Evolutionary conservation across 2,888 invertebrate species (phyloP), one percentile per base, ranked within the genome.

Genomic region (Unio pictorum): DNA sequence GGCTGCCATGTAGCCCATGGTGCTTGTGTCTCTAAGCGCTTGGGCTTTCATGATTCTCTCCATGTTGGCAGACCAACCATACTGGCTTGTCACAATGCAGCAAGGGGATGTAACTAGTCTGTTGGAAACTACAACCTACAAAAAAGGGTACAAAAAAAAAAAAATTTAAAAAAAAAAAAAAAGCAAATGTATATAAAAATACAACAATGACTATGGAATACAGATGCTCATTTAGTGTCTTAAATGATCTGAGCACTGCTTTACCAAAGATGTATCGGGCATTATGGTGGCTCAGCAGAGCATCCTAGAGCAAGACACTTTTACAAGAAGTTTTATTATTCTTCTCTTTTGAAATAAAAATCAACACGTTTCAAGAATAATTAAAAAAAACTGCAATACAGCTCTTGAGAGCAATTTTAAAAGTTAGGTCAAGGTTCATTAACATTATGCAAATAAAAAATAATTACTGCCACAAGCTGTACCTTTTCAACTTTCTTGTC

Each of bases 1-100:
- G 80, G 99, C 98, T 1, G 98, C 96, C 99, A 99, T 99, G 93
- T 99, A 99, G 58, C 99, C 98, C 98, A 99, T 98, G 78, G 99
- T 98, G n/a, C 96, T 95, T 0, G 97, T 95, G 89, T 99, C 99
- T 55, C 98, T 93, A 20, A 99, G 93, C 59, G 99, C 99, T 91
- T 99, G 99, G 0, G 99, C 99, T 91, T 99, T 99, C 99, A 99
- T 99, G 91, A 99, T 99, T 74, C 99, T 94, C 90, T 99, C 99
- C 99, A 99, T 99, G 92, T 99, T 99, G 1, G 99, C 99, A 0
- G 98, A 96, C 99, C 99, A 99, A 64, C 99, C 99, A 87, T 97
- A 99, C 90, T 99, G 98, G 0, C 97, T 96, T 0, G 99, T 99
- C 67, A 99, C 99, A 86, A 99, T 99, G 91, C 99, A 99, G 92